phyloP scores from a whole-genome alignment of 2,113 vertebrate genomes.

The Saguinus imperator region DNA sequence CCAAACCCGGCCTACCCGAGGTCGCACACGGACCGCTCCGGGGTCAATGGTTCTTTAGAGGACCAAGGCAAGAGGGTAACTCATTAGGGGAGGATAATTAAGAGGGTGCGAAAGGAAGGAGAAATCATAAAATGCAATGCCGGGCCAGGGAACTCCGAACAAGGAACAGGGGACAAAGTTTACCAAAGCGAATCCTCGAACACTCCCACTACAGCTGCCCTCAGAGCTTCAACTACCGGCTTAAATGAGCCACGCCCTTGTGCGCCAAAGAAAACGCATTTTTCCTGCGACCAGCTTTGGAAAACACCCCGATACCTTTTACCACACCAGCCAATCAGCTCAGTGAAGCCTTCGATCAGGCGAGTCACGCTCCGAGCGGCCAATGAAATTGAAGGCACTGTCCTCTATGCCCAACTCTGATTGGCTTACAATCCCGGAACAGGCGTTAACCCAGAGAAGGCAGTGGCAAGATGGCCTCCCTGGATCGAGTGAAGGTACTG shows the following conservation, averaged over 20 bases:
- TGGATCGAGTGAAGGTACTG: slow-evolving; percentile 96
- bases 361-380: accelerated
- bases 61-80: background rate
- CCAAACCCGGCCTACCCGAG: slow-evolving; percentile 43
- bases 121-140: slow-evolving; percentile 21
- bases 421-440: slow-evolving; percentile 63
- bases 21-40: slow-evolving; percentile 52
- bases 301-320: background rate
- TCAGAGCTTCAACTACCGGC: slow-evolving; percentile 26
- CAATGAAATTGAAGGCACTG: slow-evolving; percentile 42
- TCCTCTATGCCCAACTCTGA: background rate
- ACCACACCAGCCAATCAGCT: background rate
- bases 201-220: slow-evolving; percentile 54
- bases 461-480: slow-evolving; percentile 90
- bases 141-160: background rate
- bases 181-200: slow-evolving; percentile 61
- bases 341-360: accelerated
- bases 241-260: background rate
- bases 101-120: background rate
- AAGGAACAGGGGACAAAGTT: slow-evolving; percentile 57
- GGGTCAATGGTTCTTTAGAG: slow-evolving; percentile 35
- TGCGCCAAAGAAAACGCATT: slow-evolving; percentile 49
- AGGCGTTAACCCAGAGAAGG: background rate
- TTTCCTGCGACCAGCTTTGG: slow-evolving; percentile 54
- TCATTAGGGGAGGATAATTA: background rate